phyloP scores from a whole-genome alignment of 2,888 invertebrate species.

The Volucella inflata region DNA sequence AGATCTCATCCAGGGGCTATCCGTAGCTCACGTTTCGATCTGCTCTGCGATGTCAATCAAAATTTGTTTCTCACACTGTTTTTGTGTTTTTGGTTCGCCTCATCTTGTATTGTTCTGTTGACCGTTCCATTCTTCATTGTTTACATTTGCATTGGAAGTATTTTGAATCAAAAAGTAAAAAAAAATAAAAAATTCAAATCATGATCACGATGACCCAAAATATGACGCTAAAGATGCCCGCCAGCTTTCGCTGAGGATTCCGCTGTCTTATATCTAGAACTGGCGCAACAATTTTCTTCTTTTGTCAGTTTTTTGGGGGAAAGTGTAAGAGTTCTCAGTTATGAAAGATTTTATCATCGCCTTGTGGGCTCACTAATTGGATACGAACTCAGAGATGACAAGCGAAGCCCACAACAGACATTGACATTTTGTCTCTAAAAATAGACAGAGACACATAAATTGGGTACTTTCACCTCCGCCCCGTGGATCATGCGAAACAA shows the following conservation, averaged over 20 bases:
- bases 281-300: too few relatives aligned
- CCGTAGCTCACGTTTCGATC: conserved; percentile 13
- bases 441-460: conserved; percentile 4
- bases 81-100: not conserved
- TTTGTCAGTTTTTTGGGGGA: conserved; percentile 38
- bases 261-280: not conserved
- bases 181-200: conserved; percentile 13
- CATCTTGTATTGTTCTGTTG: conserved; percentile 6
- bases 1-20: conserved; percentile 1
- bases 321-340: conserved; percentile 42
- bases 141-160: conserved; percentile 47
- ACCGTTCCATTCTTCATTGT: conserved; percentile 13
- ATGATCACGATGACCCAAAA: conserved; percentile 34
- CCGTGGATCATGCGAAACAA: not conserved
- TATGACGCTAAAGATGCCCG: conserved; percentile 15
- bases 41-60: conserved; percentile 25
- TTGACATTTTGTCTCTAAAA: not conserved
- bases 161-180: not conserved
- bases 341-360: conserved; percentile 57
- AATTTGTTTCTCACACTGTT: conserved; percentile 19
- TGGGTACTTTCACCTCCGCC: not conserved
- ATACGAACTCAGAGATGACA: not conserved
- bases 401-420: too few relatives aligned
- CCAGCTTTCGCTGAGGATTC: conserved; percentile 28
- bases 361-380: conserved; percentile 51